A percentile compares a stretch with the other conserved stretches of the same genome.
These are phyloP conservation scores for Anguilla obscura DNA, from an alignment of 2,797 vertebrate genomes.

Conservation along the genomic window DNA sequence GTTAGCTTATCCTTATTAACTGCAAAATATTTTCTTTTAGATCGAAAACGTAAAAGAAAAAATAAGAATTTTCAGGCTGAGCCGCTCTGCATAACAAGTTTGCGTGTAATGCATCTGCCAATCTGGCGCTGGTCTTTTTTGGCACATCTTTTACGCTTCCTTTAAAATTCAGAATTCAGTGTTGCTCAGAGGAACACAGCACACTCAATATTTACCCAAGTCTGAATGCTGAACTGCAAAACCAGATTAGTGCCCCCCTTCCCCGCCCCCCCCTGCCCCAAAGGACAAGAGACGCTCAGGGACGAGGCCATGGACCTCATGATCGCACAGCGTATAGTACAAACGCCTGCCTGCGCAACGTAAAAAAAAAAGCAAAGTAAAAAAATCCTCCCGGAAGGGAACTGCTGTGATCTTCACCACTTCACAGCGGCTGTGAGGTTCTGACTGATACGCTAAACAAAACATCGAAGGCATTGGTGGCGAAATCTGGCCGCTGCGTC, in stretches of 20 bases:
- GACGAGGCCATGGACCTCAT: slow-evolving; percentile 40
- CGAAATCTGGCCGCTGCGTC: slow-evolving; percentile 52
- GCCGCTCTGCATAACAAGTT: not conserved
- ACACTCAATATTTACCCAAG: not conserved
- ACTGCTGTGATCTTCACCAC: slow-evolving; percentile 38
- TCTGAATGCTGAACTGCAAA: not conserved
- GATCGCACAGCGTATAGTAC: slow-evolving; percentile 40
- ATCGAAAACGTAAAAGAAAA: not conserved
- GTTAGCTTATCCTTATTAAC: not conserved
- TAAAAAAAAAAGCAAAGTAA: slow-evolving; percentile 29
- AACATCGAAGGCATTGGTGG: slow-evolving; percentile 49
- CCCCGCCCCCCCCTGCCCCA: too few relatives aligned
- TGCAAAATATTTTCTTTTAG: too few relatives aligned
- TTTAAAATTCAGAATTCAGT: not conserved
- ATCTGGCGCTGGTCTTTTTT: not conserved
- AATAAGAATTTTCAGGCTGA: not conserved
- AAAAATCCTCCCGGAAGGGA: slow-evolving; percentile 38
- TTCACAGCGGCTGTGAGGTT: slow-evolving; percentile 45
- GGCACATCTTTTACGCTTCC: not conserved
- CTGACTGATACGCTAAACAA: slow-evolving; percentile 59
- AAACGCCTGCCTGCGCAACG: slow-evolving; percentile 29
- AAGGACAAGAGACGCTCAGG: slow-evolving; percentile 22
- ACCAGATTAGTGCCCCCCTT: not conserved
- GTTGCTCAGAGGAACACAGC: not conserved
- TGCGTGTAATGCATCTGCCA: not conserved